Percentiles rank a stretch among this genome's conserved stretches.
Evolutionary conservation across 1,140 invertebrate species (phyloP).

Genomic region (Drosophila varians): DNA sequence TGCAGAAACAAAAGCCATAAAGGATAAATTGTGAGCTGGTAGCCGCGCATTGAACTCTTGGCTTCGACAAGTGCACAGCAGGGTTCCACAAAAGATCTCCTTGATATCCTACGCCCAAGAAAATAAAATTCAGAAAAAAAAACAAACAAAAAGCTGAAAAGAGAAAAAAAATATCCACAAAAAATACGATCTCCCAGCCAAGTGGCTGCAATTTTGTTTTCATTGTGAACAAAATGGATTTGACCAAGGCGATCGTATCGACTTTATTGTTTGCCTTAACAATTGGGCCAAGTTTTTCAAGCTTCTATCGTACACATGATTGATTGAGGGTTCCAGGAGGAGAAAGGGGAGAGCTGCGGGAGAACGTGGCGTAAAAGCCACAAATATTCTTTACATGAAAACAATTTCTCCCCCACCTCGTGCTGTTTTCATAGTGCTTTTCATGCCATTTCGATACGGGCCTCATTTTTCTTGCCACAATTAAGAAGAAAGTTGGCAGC

Average conservation of each 20-base stretch:
- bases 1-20: slow-evolving; percentile 79
- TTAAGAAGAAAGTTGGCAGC: slow-evolving; percentile 79
- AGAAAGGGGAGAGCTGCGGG: slow-evolving; percentile 11
- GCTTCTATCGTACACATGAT: slow-evolving; percentile 65
- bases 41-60: slow-evolving; percentile 77
- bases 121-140: slow-evolving; percentile 1
- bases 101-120: slow-evolving; percentile 47
- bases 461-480: slow-evolving; percentile 79
- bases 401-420: slow-evolving; percentile 58
- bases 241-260: slow-evolving; percentile 39
- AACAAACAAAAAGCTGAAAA: slow-evolving; percentile 23
- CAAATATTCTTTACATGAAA: slow-evolving; percentile 58
- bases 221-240: slow-evolving; percentile 65
- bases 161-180: neutral
- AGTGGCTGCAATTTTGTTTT: slow-evolving; percentile 64
- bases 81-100: slow-evolving; percentile 46
- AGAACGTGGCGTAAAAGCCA: slow-evolving; percentile 27
- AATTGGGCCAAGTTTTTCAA: slow-evolving; percentile 63
- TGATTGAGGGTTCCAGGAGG: slow-evolving; percentile 53
- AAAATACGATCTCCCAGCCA: slow-evolving; percentile 5
- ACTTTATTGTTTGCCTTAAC: slow-evolving; percentile 60
- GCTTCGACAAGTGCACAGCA: slow-evolving; percentile 82
- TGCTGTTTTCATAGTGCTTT: slow-evolving; percentile 50
- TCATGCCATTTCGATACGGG: slow-evolving; percentile 80
- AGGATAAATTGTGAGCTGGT: slow-evolving; percentile 77